Base-by-base conservation (phyloP, 2,113 vertebrate genomes). In the Todiramphus chloris region DNA sequence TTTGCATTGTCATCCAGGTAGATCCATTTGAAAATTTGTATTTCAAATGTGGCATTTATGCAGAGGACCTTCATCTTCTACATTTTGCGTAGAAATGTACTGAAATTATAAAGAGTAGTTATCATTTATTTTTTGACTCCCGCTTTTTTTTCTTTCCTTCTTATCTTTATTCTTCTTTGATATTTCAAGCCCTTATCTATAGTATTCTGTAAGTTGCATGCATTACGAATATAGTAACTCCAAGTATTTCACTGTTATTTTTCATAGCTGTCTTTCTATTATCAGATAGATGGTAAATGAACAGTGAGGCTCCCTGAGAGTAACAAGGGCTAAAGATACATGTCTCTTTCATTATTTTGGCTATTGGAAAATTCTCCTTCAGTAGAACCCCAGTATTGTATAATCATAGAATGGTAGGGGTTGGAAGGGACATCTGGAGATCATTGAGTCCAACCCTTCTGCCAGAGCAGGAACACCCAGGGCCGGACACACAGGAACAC, bases 101-200 rank as follows among this genome's bases (percentile, higher is more conserved):
- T 73, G 18, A 63, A 21, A 28, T 82, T 78, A 91, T 96, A 96
- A 96, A 48, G 39, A 93, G 58, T 51, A 96, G 58, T 35, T 35
- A 74, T 96, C 8, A 56, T 91, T 95, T 97, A 88, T 94, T 92
- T 93, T 72, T 64, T 28, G 27, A 86, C 58, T 55, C 55, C 76
- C 56, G 53, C 72, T 94, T 96, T 59, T 74, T 96, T 95, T 93
- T 67, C 64, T 79, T 90, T 91, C 28, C 16, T 87, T 37, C 80
- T 97, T 94, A 95, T 95, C 82, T 83, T 91, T 91, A 76, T 83
- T 94, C 67, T 92, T 85, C 63, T 89, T 95, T 88, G 25, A 62
- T 97, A 93, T 96, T 96, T 91, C 62, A 81, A 63, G 35, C 68
- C 70, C 86, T 96, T 93, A 96, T 91, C 93, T 74, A 11, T 51